Base-by-base conservation (phyloP, 2,797 vertebrate genomes). In the Odontamblyopus lacepedii region DNA sequence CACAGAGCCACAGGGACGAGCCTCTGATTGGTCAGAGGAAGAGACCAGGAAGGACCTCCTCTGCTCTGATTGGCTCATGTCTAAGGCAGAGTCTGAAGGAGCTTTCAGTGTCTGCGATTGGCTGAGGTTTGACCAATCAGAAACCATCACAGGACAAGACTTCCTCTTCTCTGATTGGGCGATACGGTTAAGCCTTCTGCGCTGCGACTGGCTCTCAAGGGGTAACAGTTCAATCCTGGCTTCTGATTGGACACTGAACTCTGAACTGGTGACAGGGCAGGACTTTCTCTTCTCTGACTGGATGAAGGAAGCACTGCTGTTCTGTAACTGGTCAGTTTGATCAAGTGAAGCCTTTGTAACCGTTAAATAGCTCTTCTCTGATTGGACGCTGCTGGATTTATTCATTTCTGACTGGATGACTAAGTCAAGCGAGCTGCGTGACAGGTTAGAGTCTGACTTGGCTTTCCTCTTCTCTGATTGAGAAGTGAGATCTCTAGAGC, bases 161-260 rank as follows among this genome's bases (percentile, higher is more conserved):
- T 66, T 66, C 13, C 41, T 65, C 23, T 65, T 65, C 63, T 65
- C 63, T 48, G 63, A 65, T 26, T 63, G 62, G 35, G 19, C 35
- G 11, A 63, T 63, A n/a, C 62, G 62, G 5, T 26, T 41, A 7
- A 63, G 62, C 11, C 62, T 63, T 18, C 62, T 63, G 18, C 38
- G 32, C 9, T 44, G 35, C 4, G 8, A 63, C 7, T 44, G 62
- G 62, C n/a, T 63, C n/a, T 63, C 62, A n/a, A 41, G 62, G 4
- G 35, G 35, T 12, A 63, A 35, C n/a, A 44, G 62, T 9, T 41
- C n/a, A 9, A 63, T 63, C 19, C 35, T 63, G 35, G 62, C 12
- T 38, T 63, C 62, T 26, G 62, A 63, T 16, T 63, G 62, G 35
- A 44, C 5, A 38, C n/a, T 23, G n/a, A 63, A n/a, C 38, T 63